Evolutionary conservation across 2,797 vertebrate species (phyloP).

Genomic region (Lophius americanus): DNA sequence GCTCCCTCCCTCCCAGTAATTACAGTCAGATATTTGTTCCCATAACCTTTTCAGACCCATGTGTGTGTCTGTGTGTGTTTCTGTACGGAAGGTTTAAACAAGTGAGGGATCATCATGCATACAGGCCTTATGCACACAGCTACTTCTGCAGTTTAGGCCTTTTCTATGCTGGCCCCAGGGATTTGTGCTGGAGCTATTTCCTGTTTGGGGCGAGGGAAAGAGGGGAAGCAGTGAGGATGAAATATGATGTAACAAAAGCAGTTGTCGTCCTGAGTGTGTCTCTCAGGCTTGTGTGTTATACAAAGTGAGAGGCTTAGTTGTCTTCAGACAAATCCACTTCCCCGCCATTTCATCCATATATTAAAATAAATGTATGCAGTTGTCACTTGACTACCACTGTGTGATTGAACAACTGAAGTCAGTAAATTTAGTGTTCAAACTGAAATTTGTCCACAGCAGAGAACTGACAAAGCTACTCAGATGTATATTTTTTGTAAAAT

Average conservation of each 20-base stretch:
- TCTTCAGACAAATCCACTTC: no score
- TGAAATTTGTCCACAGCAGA: no score
- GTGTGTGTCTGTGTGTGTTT: constrained; percentile 54
- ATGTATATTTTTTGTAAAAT: no score
- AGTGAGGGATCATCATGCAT: constrained; percentile 41
- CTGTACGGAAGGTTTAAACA: constrained; percentile 48
- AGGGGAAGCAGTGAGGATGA: constrained; percentile 62
- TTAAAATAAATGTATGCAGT: no score
- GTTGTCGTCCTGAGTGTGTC: constrained; percentile 64
- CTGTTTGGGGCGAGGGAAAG: constrained; percentile 60
- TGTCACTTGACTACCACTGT: no score
- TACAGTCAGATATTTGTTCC: constrained; percentile 61
- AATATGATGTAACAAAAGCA: constrained; percentile 51
- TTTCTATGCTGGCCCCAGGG: constrained; percentile 43
- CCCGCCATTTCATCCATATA: no score
- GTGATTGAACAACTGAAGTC: no score
- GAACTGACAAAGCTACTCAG: no score
- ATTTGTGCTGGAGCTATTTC: constrained; percentile 64
- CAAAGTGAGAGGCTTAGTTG: constrained; percentile 23
- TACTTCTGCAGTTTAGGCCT: constrained; percentile 31
- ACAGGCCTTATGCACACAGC: constrained; percentile 16
- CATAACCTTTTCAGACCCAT: constrained; percentile 66
- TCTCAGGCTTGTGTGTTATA: constrained; percentile 47
- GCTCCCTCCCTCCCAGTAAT: constrained; percentile 19
- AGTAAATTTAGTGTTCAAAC: no score